These are phyloP conservation scores for Ophion costatus DNA, from an alignment of 2,888 invertebrate genomes.

Conservation along the genomic window DNA sequence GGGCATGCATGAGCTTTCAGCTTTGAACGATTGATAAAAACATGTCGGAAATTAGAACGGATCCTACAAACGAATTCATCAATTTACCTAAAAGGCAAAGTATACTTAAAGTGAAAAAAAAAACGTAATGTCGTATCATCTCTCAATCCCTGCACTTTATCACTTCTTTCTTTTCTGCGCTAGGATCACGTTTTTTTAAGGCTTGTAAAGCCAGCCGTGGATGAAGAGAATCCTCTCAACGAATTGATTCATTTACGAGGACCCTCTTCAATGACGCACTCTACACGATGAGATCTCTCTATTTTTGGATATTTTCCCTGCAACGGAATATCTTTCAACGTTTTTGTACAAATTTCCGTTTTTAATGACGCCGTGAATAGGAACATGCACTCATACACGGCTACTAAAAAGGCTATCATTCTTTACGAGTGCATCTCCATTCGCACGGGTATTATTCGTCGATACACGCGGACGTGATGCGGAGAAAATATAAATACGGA, in stretches of 20 bases:
- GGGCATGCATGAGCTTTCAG: neutral
- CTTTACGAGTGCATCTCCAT: neutral
- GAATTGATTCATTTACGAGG: constrained; percentile 9
- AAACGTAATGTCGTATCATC: too few relatives aligned
- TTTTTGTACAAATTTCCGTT: too few relatives aligned
- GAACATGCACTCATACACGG: neutral
- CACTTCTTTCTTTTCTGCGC: neutral
- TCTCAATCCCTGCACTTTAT: neutral
- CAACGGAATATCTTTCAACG: neutral
- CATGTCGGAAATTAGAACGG: neutral
- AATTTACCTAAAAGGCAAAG: too few relatives aligned
- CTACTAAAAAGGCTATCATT: neutral
- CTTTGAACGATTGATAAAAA: neutral
- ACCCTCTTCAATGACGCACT: constrained; percentile 5
- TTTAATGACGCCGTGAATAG: neutral
- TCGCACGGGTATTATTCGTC: neutral
- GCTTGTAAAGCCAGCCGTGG: neutral
- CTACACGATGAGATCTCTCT: neutral
- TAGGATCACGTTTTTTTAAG: neutral
- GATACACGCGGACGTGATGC: neutral
- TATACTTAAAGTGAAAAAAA: too few relatives aligned
- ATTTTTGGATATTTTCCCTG: neutral
- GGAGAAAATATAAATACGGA: neutral
- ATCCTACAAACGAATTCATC: too few relatives aligned
- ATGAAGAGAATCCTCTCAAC: constrained; percentile 2